Evolutionary conservation across 1,140 invertebrate species (phyloP).

Genomic region (Eriosoma lanigerum): DNA sequence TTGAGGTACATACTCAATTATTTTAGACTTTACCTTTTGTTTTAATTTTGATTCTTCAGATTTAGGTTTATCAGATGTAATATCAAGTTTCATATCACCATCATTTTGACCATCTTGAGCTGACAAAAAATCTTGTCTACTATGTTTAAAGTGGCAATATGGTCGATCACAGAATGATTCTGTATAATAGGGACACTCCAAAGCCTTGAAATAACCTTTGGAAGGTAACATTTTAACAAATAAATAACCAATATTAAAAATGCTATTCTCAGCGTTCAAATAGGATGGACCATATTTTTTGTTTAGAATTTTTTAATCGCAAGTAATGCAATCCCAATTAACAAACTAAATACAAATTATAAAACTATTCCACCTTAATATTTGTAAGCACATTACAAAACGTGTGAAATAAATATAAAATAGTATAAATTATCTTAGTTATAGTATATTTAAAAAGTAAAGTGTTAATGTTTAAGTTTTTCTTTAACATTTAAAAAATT

Average conservation of each 20-base stretch:
- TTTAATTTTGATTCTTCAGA: slow-evolving; percentile 20
- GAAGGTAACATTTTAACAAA: slow-evolving; percentile 47
- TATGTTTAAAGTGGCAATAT: slow-evolving; percentile 51
- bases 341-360: no score
- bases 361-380: no score
- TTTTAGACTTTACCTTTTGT: slow-evolving; percentile 38
- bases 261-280: no score
- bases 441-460: no score
- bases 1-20: slow-evolving; percentile 44
- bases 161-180: slow-evolving; percentile 44
- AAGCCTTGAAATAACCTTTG: slow-evolving; percentile 47
- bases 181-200: slow-evolving; percentile 39
- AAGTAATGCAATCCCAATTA: no score
- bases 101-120: neutral
- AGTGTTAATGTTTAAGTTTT: no score
- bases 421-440: no score
- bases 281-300: no score
- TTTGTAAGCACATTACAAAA: no score
- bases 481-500: no score
- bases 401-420: no score
- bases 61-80: neutral
- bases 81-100: neutral
- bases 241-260: neutral
- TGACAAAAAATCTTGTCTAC: slow-evolving; percentile 38
- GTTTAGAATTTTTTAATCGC: no score